Base-by-base conservation (phyloP, 2,113 vertebrate genomes). In the Syngnathus typhle region DNA sequence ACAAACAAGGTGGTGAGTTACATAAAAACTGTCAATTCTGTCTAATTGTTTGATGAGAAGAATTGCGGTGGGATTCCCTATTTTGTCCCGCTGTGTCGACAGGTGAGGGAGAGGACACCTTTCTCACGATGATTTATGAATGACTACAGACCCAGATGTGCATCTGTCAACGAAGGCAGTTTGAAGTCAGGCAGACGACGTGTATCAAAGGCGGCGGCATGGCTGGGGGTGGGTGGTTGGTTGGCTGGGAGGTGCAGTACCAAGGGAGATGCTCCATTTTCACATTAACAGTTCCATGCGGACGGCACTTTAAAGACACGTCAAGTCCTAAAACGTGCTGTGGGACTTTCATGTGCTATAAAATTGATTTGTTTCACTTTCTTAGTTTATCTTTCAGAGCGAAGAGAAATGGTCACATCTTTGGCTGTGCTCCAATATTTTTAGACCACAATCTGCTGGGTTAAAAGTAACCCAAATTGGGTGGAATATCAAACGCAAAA, bases 81-180 rank as follows among this genome's bases (percentile, higher is more conserved):
- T 47, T 32, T 75, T 78, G 77, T 62, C 73, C 75, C 59, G 68
- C 70, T 60, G 82, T 55, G 84, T 75, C 74, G 83, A 85, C 84
- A 85, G 83, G 65, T 77, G 77, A 80, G 81, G 83, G 82, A 82
- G 79, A 82, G 78, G 78, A 73, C 84, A 84, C 87, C 87, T 85
- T 73, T 78, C 76, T 74, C 58, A 41, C 64, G 74, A 82, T 91
- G 89, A 90, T 89, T 89, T 86, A 91, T 91, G 89, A 84, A 85
- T 37, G 69, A 79, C 77, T 84, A 75, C 81, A 72, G 80, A 70
- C 80, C 88, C 89, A 91, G 88, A 89, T 89, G 87, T 88, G 81
- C 84, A 83, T 83, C 83, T 85, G 81, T 82, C 81, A 71, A 80
- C 79, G 51, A 80, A 81, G 81, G 84, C 78, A 83, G 85, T 72